Conservation (phyloP, 1,140 invertebrate genomes). For the Wiebesia pumilae region DNA sequence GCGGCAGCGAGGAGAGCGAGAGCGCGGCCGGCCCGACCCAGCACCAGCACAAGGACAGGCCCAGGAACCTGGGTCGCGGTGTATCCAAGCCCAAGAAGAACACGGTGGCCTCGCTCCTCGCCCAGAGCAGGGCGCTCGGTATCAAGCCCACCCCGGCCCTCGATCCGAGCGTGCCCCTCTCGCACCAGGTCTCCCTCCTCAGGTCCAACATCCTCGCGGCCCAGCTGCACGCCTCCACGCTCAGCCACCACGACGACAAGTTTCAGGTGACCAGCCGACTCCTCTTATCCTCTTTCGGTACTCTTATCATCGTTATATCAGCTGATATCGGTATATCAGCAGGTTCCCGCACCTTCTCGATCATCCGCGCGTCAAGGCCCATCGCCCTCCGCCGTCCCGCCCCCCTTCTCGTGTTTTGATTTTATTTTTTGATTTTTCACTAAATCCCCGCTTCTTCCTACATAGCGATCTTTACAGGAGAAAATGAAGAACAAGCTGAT, state of each 20-base stretch:
- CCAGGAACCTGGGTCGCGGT: conserved; percentile 87
- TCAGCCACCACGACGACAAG: conserved; percentile 74
- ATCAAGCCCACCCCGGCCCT: conserved; percentile 78
- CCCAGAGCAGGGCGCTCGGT: conserved; percentile 87
- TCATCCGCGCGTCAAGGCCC: too few relatives aligned
- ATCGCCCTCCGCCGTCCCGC: not conserved
- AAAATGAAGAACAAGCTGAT: conserved; percentile 78
- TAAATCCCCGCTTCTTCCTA: conserved; percentile 2
- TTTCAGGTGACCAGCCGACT: conserved; percentile 63
- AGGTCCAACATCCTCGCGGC: conserved; percentile 78
- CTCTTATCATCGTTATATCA: too few relatives aligned
- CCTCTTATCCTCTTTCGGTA: conserved; percentile 15
- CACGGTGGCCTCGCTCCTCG: conserved; percentile 89
- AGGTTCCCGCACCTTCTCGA: too few relatives aligned
- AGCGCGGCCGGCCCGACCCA: conserved; percentile 69
- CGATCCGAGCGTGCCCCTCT: conserved; percentile 76
- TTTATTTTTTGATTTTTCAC: conserved; percentile 18
- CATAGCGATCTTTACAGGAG: conserved; percentile 75
- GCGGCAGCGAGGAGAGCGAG: conserved; percentile 82
- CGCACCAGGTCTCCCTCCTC: conserved; percentile 78
- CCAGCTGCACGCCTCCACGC: conserved; percentile 71
- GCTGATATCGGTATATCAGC: too few relatives aligned
- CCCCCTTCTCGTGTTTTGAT: not conserved
- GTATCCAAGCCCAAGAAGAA: conserved; percentile 94
- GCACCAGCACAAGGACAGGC: conserved; percentile 80